Percentiles rank a stretch among this genome's conserved stretches.
phyloP scores from a whole-genome alignment of 2,113 vertebrate species.

The Lycaon pictus region DNA sequence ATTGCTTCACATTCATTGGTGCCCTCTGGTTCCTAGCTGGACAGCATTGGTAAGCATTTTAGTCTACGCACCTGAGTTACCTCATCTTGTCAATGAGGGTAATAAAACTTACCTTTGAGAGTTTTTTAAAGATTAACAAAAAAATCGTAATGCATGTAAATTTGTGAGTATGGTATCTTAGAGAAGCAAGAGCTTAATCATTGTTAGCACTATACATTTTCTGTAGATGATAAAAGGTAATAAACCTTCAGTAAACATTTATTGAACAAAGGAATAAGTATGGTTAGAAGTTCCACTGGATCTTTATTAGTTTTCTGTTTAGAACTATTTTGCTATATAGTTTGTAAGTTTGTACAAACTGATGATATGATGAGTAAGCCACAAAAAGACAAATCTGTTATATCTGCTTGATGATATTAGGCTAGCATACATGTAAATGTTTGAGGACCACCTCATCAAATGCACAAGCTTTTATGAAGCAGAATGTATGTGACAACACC shows the following conservation, averaged over 20 bases:
- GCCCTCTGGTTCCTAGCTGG: background rate
- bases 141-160: background rate
- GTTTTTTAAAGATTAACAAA: background rate
- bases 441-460: background rate
- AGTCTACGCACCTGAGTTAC: background rate
- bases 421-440: background rate
- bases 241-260: background rate
- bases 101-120: background rate
- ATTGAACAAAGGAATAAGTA: background rate
- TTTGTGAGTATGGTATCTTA: background rate
- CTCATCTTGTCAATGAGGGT: background rate
- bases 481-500: background rate
- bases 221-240: background rate
- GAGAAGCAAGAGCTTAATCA: background rate
- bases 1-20: background rate
- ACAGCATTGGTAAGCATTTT: background rate
- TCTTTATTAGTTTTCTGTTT: background rate
- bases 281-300: background rate
- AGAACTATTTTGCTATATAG: background rate
- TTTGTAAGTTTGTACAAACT: background rate
- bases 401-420: background rate
- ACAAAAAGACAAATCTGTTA: background rate
- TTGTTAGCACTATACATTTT: background rate
- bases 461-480: background rate
- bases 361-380: background rate